Evolutionary conservation across 1,140 invertebrate species (phyloP).

Genomic region (Drosophila kanapiae): DNA sequence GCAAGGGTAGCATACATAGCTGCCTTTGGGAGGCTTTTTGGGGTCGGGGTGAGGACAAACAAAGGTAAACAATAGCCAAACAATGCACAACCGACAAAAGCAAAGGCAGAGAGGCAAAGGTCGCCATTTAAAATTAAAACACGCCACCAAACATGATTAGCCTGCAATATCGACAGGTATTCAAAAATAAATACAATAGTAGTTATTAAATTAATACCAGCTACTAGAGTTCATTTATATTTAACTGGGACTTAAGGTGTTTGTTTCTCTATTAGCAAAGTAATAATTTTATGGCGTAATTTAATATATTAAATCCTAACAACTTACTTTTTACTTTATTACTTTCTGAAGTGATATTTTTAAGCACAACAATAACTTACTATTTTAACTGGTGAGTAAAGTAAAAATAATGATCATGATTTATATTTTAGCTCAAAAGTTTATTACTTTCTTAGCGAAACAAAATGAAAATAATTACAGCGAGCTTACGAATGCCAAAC

Average conservation of each 20-base stretch:
- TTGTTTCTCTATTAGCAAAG: background rate
- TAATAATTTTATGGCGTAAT: background rate
- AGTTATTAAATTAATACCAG: background rate
- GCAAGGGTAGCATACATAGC: background rate
- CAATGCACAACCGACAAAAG: conserved; percentile 30
- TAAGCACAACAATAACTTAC: too few species aligned
- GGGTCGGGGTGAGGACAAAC: conserved; percentile 10
- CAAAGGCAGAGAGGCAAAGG: conserved; percentile 40
- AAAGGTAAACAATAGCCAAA: conserved; percentile 51
- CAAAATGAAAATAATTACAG: too few species aligned
- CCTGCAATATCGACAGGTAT: conserved; percentile 52
- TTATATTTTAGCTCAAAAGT: too few species aligned
- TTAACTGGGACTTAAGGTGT: background rate
- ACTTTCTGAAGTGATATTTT: background rate
- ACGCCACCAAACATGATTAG: conserved; percentile 38
- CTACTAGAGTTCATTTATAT: background rate
- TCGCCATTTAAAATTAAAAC: conserved; percentile 45
- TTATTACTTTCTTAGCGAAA: too few species aligned
- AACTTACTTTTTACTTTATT: background rate
- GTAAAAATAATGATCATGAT: too few species aligned
- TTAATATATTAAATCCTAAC: background rate
- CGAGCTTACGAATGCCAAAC: too few species aligned
- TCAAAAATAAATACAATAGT: conserved; percentile 9
- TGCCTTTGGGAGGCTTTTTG: background rate
- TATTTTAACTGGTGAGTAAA: too few species aligned